phyloP scores from a whole-genome alignment of 2,113 vertebrate genomes.

The Gymnogyps californianus region DNA sequence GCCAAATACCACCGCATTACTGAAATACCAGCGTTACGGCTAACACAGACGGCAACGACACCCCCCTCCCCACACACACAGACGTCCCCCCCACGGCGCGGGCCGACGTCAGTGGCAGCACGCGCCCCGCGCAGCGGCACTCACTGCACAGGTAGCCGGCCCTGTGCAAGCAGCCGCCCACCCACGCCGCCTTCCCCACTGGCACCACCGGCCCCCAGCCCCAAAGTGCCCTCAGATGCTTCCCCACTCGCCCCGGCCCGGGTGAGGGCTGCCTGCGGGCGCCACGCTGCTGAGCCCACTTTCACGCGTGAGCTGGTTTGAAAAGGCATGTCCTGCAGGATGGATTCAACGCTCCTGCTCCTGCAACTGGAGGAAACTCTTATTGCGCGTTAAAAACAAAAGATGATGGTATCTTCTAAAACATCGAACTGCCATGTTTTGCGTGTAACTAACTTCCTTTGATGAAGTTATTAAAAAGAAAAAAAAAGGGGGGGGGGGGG shows the following conservation, averaged over 20 bases:
- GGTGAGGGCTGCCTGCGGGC: background rate
- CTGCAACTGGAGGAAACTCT: background rate
- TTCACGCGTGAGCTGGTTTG: background rate
- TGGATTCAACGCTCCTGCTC: background rate
- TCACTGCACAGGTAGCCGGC: background rate
- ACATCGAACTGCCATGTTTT: background rate
- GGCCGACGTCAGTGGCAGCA: background rate
- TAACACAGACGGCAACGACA: background rate
- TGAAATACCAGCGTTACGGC: background rate
- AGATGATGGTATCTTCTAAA: background rate
- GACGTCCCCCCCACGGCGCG: background rate
- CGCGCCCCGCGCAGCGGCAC: background rate
- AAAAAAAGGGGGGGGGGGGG: background rate
- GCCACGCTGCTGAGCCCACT: background rate
- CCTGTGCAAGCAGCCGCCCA: background rate
- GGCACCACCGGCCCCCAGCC: background rate
- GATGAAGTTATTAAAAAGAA: background rate
- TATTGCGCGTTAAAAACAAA: fast-evolving
- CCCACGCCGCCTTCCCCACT: background rate
- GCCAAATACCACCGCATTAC: background rate
- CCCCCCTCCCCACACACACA: background rate
- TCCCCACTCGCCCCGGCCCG: fast-evolving
- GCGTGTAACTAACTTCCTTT: background rate
- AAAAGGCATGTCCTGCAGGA: background rate
- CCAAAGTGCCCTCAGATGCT: background rate